Percentiles rank a stretch among this genome's conserved stretches.
Evolutionary conservation across 2,888 invertebrate genomes (phyloP).

Genomic region (Ferrisia virgata): DNA sequence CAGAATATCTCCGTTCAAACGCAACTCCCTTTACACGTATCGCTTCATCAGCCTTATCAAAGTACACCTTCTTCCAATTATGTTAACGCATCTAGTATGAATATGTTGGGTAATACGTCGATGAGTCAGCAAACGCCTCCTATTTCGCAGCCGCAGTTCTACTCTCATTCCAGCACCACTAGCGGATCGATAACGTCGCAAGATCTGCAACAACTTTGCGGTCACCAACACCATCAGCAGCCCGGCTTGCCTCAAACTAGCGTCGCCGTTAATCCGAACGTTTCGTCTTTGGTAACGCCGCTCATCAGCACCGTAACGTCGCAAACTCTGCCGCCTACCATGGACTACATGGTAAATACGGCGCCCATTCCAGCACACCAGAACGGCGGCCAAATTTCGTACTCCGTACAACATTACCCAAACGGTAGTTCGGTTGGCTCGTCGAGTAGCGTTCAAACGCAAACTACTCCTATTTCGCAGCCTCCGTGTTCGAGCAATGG

Average conservation of each 20-base stretch:
- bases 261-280: neutral
- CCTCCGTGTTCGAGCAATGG: neutral
- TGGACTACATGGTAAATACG: neutral
- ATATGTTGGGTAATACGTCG: constrained; percentile 2
- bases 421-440: neutral
- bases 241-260: neutral
- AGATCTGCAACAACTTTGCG: constrained; percentile 35
- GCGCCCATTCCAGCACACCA: neutral
- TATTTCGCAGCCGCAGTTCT: constrained; percentile 17
- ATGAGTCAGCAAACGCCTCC: constrained; percentile 36
- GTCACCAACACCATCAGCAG: constrained; percentile 11
- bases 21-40: constrained; percentile 31
- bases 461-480: constrained; percentile 29
- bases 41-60: constrained; percentile 22
- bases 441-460: constrained; percentile 24
- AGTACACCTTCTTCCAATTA: neutral
- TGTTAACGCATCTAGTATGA: neutral
- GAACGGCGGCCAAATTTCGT: neutral
- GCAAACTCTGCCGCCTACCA: constrained; percentile 9
- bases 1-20: constrained; percentile 12
- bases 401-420: constrained; percentile 18
- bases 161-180: neutral
- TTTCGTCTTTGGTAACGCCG: neutral
- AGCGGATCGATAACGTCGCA: constrained; percentile 29
- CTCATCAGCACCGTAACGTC: constrained; percentile 6